A percentile compares a stretch with the other conserved stretches of the same genome.
phyloP scores from a whole-genome alignment of 1,140 invertebrate genomes.

The Campoletis sonorensis region DNA sequence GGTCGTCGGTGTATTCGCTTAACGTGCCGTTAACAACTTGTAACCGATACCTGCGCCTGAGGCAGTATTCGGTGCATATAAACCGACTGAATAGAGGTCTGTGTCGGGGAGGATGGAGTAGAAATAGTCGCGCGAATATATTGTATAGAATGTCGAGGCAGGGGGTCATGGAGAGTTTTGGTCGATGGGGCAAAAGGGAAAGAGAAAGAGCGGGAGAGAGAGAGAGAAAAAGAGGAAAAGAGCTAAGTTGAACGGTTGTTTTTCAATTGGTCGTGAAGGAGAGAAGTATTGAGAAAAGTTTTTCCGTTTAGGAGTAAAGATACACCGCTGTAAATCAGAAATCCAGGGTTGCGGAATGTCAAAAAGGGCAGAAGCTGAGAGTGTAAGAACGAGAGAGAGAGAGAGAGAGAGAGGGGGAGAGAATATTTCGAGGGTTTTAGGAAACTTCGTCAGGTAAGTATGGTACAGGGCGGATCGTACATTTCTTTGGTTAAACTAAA shows the following conservation, averaged over 20 bases:
- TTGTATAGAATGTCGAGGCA: conserved; percentile 25
- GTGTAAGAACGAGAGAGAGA: too few species aligned
- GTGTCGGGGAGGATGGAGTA: neutral
- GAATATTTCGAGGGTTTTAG: neutral
- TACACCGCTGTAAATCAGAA: conserved; percentile 34
- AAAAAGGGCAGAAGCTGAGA: conserved; percentile 28
- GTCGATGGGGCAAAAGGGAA: neutral
- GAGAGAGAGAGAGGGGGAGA: too few species aligned
- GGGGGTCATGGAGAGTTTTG: conserved; percentile 29
- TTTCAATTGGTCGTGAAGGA: neutral
- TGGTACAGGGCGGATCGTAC: conserved; percentile 10
- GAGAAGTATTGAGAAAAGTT: neutral
- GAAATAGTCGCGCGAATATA: conserved; percentile 41
- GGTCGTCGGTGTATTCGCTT: conserved; percentile 38
- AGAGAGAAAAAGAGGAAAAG: neutral
- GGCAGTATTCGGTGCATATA: conserved; percentile 23
- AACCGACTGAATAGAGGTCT: neutral
- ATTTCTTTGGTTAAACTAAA: neutral
- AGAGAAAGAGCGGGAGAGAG: conserved; percentile 1
- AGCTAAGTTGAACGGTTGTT: neutral
- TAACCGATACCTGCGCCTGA: conserved; percentile 53
- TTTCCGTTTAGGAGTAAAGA: neutral
- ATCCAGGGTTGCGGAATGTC: neutral
- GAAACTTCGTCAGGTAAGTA: neutral
- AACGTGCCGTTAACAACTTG: conserved; percentile 52